These are phyloP conservation scores for Sebastes minor DNA, from an alignment of 2,797 vertebrate genomes.

Conservation along the genomic window DNA sequence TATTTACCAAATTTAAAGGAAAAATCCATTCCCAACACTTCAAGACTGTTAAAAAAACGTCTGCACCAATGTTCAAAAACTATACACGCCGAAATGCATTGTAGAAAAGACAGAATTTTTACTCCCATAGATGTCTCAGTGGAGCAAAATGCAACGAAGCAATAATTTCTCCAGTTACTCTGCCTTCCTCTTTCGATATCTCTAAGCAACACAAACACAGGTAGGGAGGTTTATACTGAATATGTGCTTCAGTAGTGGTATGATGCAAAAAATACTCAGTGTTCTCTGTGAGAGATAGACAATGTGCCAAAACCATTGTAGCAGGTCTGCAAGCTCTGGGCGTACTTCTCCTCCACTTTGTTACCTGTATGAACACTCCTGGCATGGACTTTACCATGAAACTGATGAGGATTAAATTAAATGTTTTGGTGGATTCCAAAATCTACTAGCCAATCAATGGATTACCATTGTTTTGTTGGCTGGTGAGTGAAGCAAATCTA, in stretches of 20 bases:
- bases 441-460: too few species aligned
- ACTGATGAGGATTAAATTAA: neutral
- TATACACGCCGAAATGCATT: neutral
- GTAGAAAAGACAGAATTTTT: neutral
- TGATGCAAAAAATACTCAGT: neutral
- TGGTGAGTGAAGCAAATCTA: too few species aligned
- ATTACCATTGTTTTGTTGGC: too few species aligned
- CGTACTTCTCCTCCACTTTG: neutral
- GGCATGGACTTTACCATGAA: neutral
- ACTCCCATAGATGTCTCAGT: neutral
- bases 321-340: neutral
- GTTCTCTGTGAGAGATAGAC: neutral
- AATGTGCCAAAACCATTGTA: neutral
- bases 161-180: neutral
- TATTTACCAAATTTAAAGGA: slow-evolving; percentile 30
- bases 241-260: neutral
- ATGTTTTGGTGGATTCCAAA: too few species aligned
- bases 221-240: neutral
- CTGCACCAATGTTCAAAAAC: neutral
- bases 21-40: slow-evolving; percentile 48
- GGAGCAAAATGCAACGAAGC: neutral
- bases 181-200: neutral
- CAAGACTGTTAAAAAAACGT: neutral
- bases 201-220: neutral
- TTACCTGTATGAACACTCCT: neutral